Base-by-base conservation (phyloP, 2,113 vertebrate genomes). In the Tretioscincus oriximinensis region DNA sequence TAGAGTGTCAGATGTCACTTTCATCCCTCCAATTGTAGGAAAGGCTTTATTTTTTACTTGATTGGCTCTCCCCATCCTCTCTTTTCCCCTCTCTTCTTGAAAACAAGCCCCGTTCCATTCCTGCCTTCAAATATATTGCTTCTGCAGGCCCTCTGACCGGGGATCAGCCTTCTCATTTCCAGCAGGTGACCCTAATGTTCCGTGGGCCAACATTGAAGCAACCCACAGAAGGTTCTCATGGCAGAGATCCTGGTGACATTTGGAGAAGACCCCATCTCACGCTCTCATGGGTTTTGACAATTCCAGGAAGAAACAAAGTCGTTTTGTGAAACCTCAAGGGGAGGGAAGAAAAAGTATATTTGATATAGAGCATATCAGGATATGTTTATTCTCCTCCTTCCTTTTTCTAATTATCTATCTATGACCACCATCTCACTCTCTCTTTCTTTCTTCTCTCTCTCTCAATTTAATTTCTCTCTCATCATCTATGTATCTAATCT, bases 71-170 rank as follows among this genome's bases (percentile, higher is more conserved):
- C 51, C n/a, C 28, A 28, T 21, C 0, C n/a, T 35, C 20, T 5
- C 58, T 9, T 26, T 80, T 77, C 82, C 80, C 90, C 76, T 84
- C 88, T 89, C 89, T 91, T 83, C 79, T 85, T 80, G 47, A 85
- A 90, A 86, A 81, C 81, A 76, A 11, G 89, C 84, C 91, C 91
- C 87, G 76, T 73, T 86, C 87, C 35, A 82, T 85, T 86, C 89
- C 89, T 88, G 31, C 87, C 81, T 82, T 65, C 89, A 86, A 88
- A 82, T 73, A 79, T 85, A 75, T 85, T 84, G 86, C 74, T 29
- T 51, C 58, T 85, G 73, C 29, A 26, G 78, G 84, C 82, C 88
- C 28, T 29, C 75, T 88, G 92, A 26, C 58, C 41, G 88, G 29
- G 80, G 78, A 85, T 64, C 80, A 22, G 78, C 84, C 81, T 71